Evolutionary conservation across 2,888 invertebrate species (phyloP), one percentile per base, ranked within the genome.

Genomic region (Acleris literana): DNA sequence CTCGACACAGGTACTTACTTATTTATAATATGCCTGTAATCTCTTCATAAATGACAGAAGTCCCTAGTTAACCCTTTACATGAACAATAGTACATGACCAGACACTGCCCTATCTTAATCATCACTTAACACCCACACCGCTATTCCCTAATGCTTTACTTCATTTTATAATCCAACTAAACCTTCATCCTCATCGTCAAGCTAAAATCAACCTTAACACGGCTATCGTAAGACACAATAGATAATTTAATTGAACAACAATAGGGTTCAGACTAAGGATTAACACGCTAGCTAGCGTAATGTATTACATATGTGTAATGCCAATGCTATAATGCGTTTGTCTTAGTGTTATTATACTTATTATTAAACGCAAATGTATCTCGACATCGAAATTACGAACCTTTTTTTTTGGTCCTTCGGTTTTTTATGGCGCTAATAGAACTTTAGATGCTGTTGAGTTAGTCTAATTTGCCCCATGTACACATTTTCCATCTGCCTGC

Each of bases 71-170:
- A 33, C 33, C 33, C 44, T 46, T 46, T 16, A 46, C 46, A 46
- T 16, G 5, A 16, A 2, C 17, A 44, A 16, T 44, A 2, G 46
- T 46, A 3, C 16, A 46, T 46, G 17, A 44, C 2, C n/a, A 1
- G 44, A n/a, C 44, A n/a, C n/a, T 46, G n/a, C 17, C 46, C 17
- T 46, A 46, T 46, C 46, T 17, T 46, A n/a, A 46, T 46, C 46
- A 7, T 46, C 46, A 46, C n/a, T 46, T n/a, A 46, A 46, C 46
- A 46, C 46, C 5, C 46, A 7, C 46, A 16, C 1, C 16, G 17
- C 46, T 6, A 17, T 46, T 46, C 46, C n/a, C 17, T 46, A 6
- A 5, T n/a, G 46, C n/a, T 0, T 16, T n/a, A 46, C 16, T 46
- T n/a, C n/a, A 46, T 46, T 46, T 46, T 46, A 16, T 46, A 46